Base-by-base conservation (phyloP, 2,113 vertebrate species). In the Brevimyrus niger region DNA sequence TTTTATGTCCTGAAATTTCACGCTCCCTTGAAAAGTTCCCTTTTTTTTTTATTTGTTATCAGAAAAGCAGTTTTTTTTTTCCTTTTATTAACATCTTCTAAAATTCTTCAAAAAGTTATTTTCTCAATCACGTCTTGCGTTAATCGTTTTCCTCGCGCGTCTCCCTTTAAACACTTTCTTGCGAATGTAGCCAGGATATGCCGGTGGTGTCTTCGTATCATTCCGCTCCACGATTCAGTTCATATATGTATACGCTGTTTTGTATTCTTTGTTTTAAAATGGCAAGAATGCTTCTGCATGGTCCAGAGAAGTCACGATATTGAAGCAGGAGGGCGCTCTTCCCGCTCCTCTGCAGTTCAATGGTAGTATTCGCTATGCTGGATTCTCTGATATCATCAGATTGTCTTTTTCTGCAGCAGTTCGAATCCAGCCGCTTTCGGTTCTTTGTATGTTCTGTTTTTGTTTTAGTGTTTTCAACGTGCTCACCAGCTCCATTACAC, bases 401-500 rank as follows among this genome's bases (percentile, higher is more conserved):
- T 82, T 82, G 42, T 82, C 76, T 82, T 82, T 44, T 69, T 69
- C 27, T 69, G n/a, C 10, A 69, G 61, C 61, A 69, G 61, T 31
- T 19, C 35, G 23, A 44, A 42, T 44, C 76, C 42, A 82, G 76
- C 76, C 76, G 35, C 76, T 82, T 82, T 44, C 13, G 19, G 42
- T 44, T 17, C 42, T 82, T 19, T 82, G 31, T 82, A 19, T 82
- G 42, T 8, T 82, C 19, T 44, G 42, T 82, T 44, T 42, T 47
- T 89, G 44, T 93, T 93, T 92, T 93, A 93, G 93, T 94, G 93
- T 93, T 94, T 92, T 95, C 94, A 97, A 97, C 97, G 96, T 96
- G 95, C 96, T 95, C 96, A 94, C 96, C 96, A 96, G 95, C 97
- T 97, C 97, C 94, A 94, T 92, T 97, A 97, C 98, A 97, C 95